These are phyloP conservation scores for Nematopogon swammerdamellus DNA, from an alignment of 2,888 invertebrate species.

Conservation along the genomic window DNA sequence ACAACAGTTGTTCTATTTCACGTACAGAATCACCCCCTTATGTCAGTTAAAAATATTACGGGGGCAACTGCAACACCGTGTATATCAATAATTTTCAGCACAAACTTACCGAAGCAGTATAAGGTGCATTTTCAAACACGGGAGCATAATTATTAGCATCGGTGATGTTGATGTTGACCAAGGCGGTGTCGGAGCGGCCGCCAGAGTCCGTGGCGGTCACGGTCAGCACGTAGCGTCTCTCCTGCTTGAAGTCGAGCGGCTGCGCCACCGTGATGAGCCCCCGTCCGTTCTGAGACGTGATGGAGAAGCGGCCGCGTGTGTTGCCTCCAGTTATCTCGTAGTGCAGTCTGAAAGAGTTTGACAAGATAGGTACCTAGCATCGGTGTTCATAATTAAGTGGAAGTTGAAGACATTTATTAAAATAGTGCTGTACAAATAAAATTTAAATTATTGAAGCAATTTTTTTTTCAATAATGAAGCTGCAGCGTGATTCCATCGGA, in stretches of 20 bases:
- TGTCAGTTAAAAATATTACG: too few species aligned
- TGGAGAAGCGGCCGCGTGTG: constrained; percentile 80
- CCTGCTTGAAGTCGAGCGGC: constrained; percentile 89
- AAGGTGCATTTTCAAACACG: constrained; percentile 90
- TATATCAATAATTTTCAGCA: background rate
- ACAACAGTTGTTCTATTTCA: too few species aligned
- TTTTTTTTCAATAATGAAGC: too few species aligned
- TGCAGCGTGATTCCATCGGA: too few species aligned
- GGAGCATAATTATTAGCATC: constrained; percentile 95
- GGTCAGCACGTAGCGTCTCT: constrained; percentile 81
- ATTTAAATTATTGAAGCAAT: too few species aligned
- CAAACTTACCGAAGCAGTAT: constrained; percentile 68
- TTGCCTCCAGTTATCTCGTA: constrained; percentile 86
- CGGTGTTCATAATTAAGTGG: background rate
- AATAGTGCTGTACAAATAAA: too few species aligned
- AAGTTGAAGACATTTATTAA: background rate
- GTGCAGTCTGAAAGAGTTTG: constrained; percentile 67
- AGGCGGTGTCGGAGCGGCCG: constrained; percentile 81
- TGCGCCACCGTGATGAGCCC: constrained; percentile 87
- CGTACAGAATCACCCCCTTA: too few species aligned
- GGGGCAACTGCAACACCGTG: too few species aligned
- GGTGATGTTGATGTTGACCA: constrained; percentile 88
- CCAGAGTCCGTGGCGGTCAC: constrained; percentile 88
- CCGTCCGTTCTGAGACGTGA: constrained; percentile 85
- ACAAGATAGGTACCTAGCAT: too few species aligned